Evolutionary conservation across 2,888 invertebrate genomes (phyloP).

Genomic region (Crocallis elinguaria): DNA sequence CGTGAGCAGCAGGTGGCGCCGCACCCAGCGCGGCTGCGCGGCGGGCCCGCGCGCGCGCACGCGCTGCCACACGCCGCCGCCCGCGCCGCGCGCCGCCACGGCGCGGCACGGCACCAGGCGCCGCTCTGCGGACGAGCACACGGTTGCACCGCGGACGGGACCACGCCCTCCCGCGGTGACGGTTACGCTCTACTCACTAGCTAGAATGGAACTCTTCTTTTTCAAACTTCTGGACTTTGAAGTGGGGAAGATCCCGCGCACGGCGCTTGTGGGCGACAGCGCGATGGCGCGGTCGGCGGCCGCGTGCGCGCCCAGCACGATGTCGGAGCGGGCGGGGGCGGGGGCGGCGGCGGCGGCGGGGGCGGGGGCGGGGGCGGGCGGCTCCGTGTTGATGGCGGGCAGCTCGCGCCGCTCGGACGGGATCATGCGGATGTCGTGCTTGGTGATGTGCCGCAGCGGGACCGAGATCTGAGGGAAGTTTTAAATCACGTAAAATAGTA

Average conservation of each 20-base stretch:
- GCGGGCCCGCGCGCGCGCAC: conserved; percentile 47
- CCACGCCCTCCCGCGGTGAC: neutral
- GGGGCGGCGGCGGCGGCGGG: conserved; percentile 22
- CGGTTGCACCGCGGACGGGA: neutral
- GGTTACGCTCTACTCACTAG: conserved; percentile 83
- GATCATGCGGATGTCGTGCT: conserved; percentile 70
- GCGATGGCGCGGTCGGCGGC: conserved; percentile 38
- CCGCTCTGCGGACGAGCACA: conserved; percentile 48
- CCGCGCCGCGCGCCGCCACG: conserved; percentile 57
- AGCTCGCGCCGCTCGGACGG: conserved; percentile 56
- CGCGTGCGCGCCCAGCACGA: conserved; percentile 35
- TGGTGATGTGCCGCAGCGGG: conserved; percentile 67
- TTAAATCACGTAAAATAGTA: no score
- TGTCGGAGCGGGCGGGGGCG: conserved; percentile 17
- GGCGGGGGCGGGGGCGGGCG: conserved; percentile 51
- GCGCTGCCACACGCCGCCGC: conserved; percentile 61
- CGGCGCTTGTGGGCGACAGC: conserved; percentile 77
- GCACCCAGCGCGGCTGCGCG: conserved; percentile 59
- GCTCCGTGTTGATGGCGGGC: conserved; percentile 59
- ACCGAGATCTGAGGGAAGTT: conserved; percentile 54
- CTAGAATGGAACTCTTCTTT: conserved; percentile 90
- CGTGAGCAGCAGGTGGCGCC: conserved; percentile 65
- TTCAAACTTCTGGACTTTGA: conserved; percentile 87
- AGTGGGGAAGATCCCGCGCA: conserved; percentile 83
- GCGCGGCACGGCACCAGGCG: conserved; percentile 55